Base-by-base conservation (phyloP, 1,140 invertebrate species). In the Pteromalus puparum region DNA sequence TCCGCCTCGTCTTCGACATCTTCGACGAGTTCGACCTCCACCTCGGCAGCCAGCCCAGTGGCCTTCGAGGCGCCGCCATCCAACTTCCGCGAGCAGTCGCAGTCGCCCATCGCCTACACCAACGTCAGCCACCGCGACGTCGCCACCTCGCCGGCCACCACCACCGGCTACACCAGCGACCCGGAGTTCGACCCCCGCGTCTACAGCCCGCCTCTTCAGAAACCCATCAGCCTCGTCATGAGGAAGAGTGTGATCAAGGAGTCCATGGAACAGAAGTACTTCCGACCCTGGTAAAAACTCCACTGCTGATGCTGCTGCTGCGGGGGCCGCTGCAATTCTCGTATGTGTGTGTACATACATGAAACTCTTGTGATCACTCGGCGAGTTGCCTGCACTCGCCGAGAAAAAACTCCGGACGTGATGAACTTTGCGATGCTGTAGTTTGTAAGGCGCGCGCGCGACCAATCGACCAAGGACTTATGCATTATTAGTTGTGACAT, bases 221-320 rank as follows among this genome's bases (percentile, higher is more conserved):
- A 94, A 89, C 96, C 96, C 0, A 90, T 97, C 21, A 95, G 96
- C 13, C 91, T 97, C 76, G 96, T 97, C 9, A 96, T 95, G 86
- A 94, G 95, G 88, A 95, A 94, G 89, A 93, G 91, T 87, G 93
- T 94, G 7, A 88, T 92, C n/a, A 93, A 92, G 1, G 92, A 93
- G 18, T 38, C 80, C 15, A 82, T 96, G 93, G 93, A 93, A 81
- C 92, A 92, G 10, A 93, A 93, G 83, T 92, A 93, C 12, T 94
- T 93, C 96, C 94, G 96, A 87, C 96, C 96, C 1, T 97, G 96
- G 96, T 97, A 95, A 95, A 90, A 2, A 24, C 48, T 42, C 67
- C 42, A 38, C 42, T 4, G 67, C 42, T 21, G 67, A 1, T 68
- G 24, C 12, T 28, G n/a, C 53, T 48, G 21, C 53, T 61, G 46